phyloP scores from a whole-genome alignment of 2,113 vertebrate species.

The Rhombomys opimus region DNA sequence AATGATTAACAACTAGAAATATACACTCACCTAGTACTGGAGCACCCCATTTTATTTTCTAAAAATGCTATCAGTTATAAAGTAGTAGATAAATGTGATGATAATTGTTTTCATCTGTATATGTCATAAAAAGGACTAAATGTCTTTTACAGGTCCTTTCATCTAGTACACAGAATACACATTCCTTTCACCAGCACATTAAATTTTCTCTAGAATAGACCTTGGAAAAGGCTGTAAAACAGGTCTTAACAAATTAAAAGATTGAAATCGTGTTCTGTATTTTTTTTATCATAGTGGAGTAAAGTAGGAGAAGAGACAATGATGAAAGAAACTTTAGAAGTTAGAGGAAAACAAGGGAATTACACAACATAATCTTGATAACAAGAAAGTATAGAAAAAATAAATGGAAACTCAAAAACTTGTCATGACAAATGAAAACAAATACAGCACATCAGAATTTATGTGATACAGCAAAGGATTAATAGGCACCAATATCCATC shows the following conservation, averaged over 20 bases:
- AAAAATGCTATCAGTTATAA: not conserved
- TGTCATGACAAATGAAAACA: not conserved
- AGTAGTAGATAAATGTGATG: not conserved
- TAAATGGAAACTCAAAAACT: not conserved
- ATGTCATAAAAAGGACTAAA: accelerated
- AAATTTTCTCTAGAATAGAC: not conserved
- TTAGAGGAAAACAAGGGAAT: not conserved
- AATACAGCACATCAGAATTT: not conserved
- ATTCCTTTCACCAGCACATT: not conserved
- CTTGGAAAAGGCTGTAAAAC: not conserved
- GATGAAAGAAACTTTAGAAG: not conserved
- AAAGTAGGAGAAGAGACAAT: too few relatives aligned
- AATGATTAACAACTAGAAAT: not conserved
- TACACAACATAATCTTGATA: too few relatives aligned
- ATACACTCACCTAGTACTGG: not conserved
- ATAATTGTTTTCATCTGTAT: not conserved
- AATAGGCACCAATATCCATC: accelerated
- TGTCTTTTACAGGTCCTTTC: not conserved
- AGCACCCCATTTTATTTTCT: not conserved
- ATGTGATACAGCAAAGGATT: not conserved
- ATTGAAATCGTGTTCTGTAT: not conserved
- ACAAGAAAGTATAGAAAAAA: not conserved
- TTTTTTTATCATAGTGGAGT: not conserved
- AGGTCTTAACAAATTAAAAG: not conserved
- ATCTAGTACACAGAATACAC: accelerated